Evolutionary conservation across 2,888 invertebrate species (phyloP), one percentile per base, ranked within the genome.

Genomic region (Rhogogaster chlorosoma): DNA sequence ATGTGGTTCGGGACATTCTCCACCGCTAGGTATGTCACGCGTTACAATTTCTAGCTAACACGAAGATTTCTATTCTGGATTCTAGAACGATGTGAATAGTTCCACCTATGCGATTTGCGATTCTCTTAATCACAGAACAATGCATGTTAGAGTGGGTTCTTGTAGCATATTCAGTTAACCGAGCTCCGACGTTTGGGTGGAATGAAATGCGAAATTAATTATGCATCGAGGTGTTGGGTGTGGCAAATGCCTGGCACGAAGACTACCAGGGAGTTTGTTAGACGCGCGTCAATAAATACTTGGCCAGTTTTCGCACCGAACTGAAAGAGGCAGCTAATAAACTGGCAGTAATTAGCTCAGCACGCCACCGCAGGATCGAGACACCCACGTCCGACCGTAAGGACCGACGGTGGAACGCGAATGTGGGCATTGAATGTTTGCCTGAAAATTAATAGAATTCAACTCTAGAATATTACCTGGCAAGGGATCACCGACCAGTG

Each of bases 321-420:
- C 88, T 89, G 88, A 91, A 92, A 91, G 91, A 90, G 91, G 89
- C 91, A 90, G 89, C 90, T 91, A 91, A 92, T 91, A 91, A 91
- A 91, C 90, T 89, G 89, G 91, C 90, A 89, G 90, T 91, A 92
- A 92, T 92, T 92, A 92, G 89, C 89, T 61, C 80, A 22, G 61
- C 61, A 61, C 61, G 57, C 80, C n/a, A 80, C 26, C 77, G 29
- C 32, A 77, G 77, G 53, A 77, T 29, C 26, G 42, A 26, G 45
- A 53, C 49, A 53, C 77, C 49, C 77, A 29, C 32, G 53, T 49
- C 18, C 53, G 1, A 29, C 45, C 49, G 49, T 38, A 26, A 32
- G 29, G 26, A 22, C 73, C 38, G 49, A 26, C 22, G 29, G 9
- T 77, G 77, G 29, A 53, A 77, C 32, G 22, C 22, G 53, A 32